Evolutionary conservation across 2,888 invertebrate species (phyloP).

Genomic region (Cheilosia vulpina): DNA sequence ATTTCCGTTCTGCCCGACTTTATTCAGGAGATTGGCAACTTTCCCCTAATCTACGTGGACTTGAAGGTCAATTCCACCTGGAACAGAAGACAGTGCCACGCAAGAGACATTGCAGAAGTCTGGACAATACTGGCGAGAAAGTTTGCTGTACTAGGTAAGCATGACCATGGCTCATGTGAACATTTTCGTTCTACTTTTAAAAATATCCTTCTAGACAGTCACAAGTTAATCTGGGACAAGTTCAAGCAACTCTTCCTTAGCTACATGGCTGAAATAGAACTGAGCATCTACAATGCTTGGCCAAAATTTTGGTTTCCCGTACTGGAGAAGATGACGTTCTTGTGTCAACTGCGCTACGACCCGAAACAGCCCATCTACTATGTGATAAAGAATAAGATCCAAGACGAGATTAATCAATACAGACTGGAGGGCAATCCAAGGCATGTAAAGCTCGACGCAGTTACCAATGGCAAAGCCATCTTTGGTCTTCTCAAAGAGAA

Average conservation of each 20-base stretch:
- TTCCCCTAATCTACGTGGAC: conserved; percentile 55
- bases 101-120: conserved; percentile 50
- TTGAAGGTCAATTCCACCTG: conserved; percentile 60
- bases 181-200: neutral
- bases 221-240: conserved; percentile 62
- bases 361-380: conserved; percentile 58
- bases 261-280: conserved; percentile 62
- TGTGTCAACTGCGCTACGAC: conserved; percentile 39
- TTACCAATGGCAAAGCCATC: conserved; percentile 41
- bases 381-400: conserved; percentile 40
- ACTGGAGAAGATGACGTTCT: conserved; percentile 44
- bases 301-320: conserved; percentile 55
- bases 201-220: conserved; percentile 42
- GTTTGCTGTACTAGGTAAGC: conserved; percentile 44
- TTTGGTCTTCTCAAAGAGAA: conserved; percentile 59
- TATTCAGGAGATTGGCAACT: conserved; percentile 58
- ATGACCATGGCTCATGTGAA: neutral
- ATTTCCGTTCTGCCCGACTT: conserved; percentile 43
- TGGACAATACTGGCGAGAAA: conserved; percentile 59
- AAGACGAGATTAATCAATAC: conserved; percentile 36
- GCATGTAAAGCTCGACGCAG: conserved; percentile 14
- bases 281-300: conserved; percentile 63
- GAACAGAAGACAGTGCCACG: conserved; percentile 65
- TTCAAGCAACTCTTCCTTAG: conserved; percentile 50
- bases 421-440: neutral